Evolutionary conservation across 2,113 vertebrate genomes (phyloP), one percentile per base, ranked within the genome.

Genomic region (Nymphicus hollandicus): DNA sequence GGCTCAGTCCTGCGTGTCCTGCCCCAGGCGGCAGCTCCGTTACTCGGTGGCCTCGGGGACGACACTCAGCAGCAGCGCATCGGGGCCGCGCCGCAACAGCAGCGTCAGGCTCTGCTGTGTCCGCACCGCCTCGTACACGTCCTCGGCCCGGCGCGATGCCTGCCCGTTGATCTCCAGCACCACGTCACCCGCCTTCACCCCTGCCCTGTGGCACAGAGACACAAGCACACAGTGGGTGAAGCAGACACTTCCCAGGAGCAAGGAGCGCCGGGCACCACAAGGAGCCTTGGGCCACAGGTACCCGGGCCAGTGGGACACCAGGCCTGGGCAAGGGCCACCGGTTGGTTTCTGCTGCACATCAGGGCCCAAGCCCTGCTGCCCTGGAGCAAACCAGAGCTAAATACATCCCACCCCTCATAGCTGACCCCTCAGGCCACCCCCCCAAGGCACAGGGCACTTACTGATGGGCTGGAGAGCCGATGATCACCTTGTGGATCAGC

Each of bases 401-500:
- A 53, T 2, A 17, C 19, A 27, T 6, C 17, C 78, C 60, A 7
- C 13, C 19, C 55, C 2, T 3, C 2, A 0, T 3, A 55, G 52
- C 1, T 43, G 20, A 31, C 49, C 44, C 37, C 63, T 29, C 56
- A 14, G 0, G 13, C 16, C 55, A 29, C 12, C 2, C 41, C 41
- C 41, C 12, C 17, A 10, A 27, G n/a, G 55, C 37, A 46, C 69
- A 29, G 10, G 41, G 31, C 83, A 76, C 98, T 98, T 83, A 99
- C 99, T 98, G 98, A 91, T 98, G 96, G 10, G 99, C 99, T 0
- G 99, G 99, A 46, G 99, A 99, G 78, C 99, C 99, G 5, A 97
- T 93, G 97, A 99, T 99, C 88, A 99, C 98, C 94, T 97, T 98
- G 97, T 99, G 98, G 95, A 99, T 99, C 43, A 99, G 98, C 85